These are phyloP conservation scores for Hydrotaea cyrtoneurina DNA, from an alignment of 2,888 invertebrate species.

Conservation along the genomic window DNA sequence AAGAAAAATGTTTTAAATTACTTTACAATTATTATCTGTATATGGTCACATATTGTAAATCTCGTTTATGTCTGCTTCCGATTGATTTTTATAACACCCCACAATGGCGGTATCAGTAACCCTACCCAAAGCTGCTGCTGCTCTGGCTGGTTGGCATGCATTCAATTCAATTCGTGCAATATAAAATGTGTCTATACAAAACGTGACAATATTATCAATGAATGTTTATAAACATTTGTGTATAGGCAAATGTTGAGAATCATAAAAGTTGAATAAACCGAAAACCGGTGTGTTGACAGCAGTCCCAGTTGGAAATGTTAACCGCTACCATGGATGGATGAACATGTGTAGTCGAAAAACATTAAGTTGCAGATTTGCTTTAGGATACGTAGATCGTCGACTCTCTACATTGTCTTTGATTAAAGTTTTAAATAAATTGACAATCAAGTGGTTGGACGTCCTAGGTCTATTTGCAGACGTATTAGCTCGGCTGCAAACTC, in stretches of 20 bases:
- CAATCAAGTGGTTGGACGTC: too few relatives aligned
- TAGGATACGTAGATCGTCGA: too few relatives aligned
- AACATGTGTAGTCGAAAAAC: too few relatives aligned
- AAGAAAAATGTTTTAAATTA: background rate
- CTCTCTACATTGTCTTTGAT: too few relatives aligned
- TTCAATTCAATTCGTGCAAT: background rate
- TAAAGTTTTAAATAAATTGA: too few relatives aligned
- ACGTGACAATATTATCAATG: conserved; percentile 38
- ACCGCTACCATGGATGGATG: too few relatives aligned
- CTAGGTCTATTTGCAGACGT: too few relatives aligned
- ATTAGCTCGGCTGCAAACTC: too few relatives aligned
- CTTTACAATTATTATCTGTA: conserved; percentile 8
- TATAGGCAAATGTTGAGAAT: conserved; percentile 39
- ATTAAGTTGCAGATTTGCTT: too few relatives aligned
- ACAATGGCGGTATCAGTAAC: too few relatives aligned
- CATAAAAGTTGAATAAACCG: conserved; percentile 57
- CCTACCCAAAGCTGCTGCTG: too few relatives aligned
- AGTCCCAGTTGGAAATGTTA: conserved; percentile 20
- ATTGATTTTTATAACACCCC: conserved; percentile 5
- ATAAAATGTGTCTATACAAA: conserved; percentile 10
- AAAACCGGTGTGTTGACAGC: background rate
- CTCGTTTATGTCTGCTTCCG: conserved; percentile 21
- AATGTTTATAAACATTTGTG: background rate
- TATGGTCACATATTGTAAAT: conserved; percentile 10
- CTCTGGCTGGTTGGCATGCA: too few relatives aligned